Conservation (phyloP, 2,113 vertebrate genomes). For the Micromys minutus region DNA sequence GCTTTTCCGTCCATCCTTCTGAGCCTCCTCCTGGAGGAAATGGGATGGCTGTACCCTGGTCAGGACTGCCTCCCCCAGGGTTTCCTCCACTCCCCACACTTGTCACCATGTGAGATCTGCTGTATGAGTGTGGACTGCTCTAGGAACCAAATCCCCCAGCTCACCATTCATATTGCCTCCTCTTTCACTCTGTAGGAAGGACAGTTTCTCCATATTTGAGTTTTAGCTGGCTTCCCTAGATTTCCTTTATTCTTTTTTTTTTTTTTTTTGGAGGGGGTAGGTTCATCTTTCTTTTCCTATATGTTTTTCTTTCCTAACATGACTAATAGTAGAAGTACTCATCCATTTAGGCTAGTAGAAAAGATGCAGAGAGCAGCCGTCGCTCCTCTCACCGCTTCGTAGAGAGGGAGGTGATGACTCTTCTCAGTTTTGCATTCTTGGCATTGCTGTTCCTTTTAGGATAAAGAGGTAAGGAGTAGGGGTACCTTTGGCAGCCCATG, state of each 20-base stretch:
- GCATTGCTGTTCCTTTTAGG: not conserved
- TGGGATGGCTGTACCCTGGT: not conserved
- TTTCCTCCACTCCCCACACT: not conserved
- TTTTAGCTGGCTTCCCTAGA: not conserved
- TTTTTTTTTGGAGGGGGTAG: too few relatives aligned
- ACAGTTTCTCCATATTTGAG: not conserved
- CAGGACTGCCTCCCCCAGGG: not conserved
- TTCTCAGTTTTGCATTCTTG: not conserved
- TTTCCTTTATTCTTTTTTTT: not conserved
- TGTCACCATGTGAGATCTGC: not conserved
- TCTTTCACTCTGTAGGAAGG: not conserved
- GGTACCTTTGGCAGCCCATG: too few relatives aligned
- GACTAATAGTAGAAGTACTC: not conserved
- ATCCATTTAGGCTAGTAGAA: not conserved
- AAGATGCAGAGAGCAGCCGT: not conserved
- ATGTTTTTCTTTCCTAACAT: not conserved
- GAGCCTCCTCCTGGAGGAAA: not conserved
- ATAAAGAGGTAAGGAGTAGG: too few relatives aligned
- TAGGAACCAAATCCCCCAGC: not conserved
- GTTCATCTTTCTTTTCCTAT: not conserved
- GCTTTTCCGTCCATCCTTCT: not conserved
- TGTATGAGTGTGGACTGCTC: not conserved
- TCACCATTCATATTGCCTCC: not conserved
- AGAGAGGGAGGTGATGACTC: not conserved
- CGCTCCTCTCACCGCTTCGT: not conserved